These are phyloP conservation scores for Tragelaphus scriptus DNA, from an alignment of 2,113 vertebrate genomes.

Conservation along the genomic window DNA sequence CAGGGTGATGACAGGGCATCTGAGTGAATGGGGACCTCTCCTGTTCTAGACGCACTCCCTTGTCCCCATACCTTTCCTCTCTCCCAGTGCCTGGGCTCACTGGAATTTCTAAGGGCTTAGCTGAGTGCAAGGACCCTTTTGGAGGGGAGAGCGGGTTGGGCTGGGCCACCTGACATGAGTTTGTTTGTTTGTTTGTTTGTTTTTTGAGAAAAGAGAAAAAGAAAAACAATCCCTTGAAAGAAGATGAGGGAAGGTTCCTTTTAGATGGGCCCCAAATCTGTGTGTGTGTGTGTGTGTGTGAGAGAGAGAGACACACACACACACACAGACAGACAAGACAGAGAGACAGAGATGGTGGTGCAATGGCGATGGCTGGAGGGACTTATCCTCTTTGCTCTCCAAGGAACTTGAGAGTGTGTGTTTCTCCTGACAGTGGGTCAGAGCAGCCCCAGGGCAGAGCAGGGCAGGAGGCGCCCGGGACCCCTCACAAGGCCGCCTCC, in stretches of 20 bases:
- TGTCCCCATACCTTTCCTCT: too few relatives aligned
- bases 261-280: background rate
- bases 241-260: background rate
- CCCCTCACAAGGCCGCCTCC: background rate
- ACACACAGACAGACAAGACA: background rate
- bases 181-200: too few relatives aligned
- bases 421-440: background rate
- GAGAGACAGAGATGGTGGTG: background rate
- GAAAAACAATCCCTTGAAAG: background rate
- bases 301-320: background rate
- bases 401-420: background rate
- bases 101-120: background rate
- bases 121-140: background rate
- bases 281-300: background rate
- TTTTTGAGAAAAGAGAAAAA: background rate
- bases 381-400: background rate
- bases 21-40: background rate
- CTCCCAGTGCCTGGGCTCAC: background rate
- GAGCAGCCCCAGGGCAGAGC: background rate
- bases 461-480: background rate
- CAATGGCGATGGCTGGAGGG: rapidly evolving
- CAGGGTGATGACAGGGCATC: background rate
- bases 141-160: background rate
- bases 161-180: background rate
- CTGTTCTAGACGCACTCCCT: too few relatives aligned